These are phyloP conservation scores for Xenotilapia longispinis DNA, from an alignment of 2,113 vertebrate genomes.

Conservation along the genomic window DNA sequence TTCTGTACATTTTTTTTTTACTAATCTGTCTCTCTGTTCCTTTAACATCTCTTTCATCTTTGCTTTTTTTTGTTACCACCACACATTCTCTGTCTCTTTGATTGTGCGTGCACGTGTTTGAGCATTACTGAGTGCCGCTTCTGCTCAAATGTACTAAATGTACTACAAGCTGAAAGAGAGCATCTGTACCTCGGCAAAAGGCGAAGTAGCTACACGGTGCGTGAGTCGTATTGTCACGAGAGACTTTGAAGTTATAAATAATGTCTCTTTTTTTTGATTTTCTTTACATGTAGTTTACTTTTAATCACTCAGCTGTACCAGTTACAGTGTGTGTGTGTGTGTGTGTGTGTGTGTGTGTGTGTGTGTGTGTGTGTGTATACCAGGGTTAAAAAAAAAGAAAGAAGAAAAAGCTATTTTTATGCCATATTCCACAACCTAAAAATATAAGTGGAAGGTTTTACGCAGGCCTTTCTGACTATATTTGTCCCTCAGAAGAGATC, in stretches of 20 bases:
- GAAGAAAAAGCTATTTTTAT: neutral
- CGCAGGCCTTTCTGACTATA: neutral
- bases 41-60: slow-evolving; percentile 22
- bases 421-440: neutral
- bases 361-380: neutral
- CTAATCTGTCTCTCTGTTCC: neutral
- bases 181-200: neutral
- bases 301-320: slow-evolving; percentile 20
- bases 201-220: neutral
- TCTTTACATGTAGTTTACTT: neutral
- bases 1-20: neutral
- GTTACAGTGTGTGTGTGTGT: neutral
- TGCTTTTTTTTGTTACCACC: neutral
- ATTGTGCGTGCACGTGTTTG: neutral
- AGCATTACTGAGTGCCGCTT: neutral
- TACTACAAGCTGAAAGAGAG: neutral
- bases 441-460: slow-evolving; percentile 13
- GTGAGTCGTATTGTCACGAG: neutral
- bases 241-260: slow-evolving; percentile 51
- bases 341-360: neutral
- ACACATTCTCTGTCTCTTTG: neutral
- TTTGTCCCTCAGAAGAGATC: slow-evolving; percentile 1
- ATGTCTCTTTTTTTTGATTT: neutral
- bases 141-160: neutral
- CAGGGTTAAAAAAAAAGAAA: neutral